A percentile compares a stretch with the other conserved stretches of the same genome.
Conservation (phyloP, 2,113 vertebrate species). For the Heterochromis multidens region DNA sequence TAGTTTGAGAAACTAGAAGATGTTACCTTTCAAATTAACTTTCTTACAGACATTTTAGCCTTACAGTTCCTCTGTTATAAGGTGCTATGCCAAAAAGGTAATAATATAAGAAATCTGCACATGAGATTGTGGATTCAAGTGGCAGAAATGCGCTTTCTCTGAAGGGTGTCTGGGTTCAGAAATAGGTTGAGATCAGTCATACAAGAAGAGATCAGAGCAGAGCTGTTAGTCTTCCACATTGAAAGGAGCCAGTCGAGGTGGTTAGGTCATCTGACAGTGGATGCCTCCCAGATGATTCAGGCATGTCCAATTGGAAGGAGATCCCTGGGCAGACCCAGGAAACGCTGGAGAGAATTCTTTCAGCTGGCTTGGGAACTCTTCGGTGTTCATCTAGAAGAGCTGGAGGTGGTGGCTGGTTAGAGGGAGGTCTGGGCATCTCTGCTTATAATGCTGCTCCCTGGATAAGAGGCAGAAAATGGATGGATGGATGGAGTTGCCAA, state of each 20-base stretch:
- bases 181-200: neutral
- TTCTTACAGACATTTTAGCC: fast-evolving
- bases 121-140: neutral
- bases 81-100: neutral
- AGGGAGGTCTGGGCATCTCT: too few species aligned
- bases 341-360: too few species aligned
- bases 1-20: neutral
- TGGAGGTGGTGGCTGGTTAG: too few species aligned
- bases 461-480: too few species aligned
- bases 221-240: neutral
- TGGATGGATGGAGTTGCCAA: too few species aligned
- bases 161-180: neutral
- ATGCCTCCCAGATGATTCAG: neutral
- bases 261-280: neutral
- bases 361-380: too few species aligned
- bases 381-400: neutral
- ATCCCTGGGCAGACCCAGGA: neutral
- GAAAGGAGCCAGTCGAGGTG: neutral
- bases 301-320: neutral
- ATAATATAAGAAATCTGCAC: neutral
- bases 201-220: neutral
- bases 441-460: too few species aligned
- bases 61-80: neutral
- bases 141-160: neutral
- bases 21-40: neutral